Evolutionary conservation across 1,140 invertebrate species (phyloP), one percentile per base, ranked within the genome.

Genomic region (Glossosoma conforme): DNA sequence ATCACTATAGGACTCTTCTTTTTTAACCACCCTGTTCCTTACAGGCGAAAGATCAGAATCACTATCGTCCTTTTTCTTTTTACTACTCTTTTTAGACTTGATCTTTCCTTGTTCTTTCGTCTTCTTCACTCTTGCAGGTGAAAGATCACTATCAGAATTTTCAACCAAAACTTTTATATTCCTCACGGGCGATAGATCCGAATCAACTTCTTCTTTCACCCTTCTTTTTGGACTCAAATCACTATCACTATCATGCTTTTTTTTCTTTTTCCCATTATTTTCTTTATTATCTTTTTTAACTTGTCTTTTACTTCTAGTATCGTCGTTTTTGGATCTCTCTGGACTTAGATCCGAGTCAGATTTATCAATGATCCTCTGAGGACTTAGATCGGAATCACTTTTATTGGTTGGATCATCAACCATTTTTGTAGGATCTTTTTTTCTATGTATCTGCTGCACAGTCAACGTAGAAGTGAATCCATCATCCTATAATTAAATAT

Each of bases 401-500:
- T 43, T 46, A 17, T 33, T 15, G 1, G 35, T 8, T 2, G 40
- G 28, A 11, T 40, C 25, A 15, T 37, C 50, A 37, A 17, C 11
- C 13, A 25, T n/a, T 20, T 45, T n/a, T 32, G 1, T 20, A 17
- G 19, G 15, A 38, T 28, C 36, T 52, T 30, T 21, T 32, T 35
- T 54, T 58, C 3, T 44, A 35, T 13, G 22, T 24, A 44, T 37
- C 33, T 58, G 46, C 17, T 46, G 19, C 1, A 58, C 44, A 3
- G 52, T 52, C 2, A 54, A 36, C 8, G 43, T 46, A 1, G 52
- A 69, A 44, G 70, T 72, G 52, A 72, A 71, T 6, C 72, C 72
- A 58, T 75, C 72, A 63, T 75, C 69, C 70, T 74, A 44, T 53
- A 69, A 67, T 19, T 20, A 46, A 38, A 38, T 45, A 19, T 20